Conservation (phyloP, 2,113 vertebrate genomes). For the Nibea coibor region DNA sequence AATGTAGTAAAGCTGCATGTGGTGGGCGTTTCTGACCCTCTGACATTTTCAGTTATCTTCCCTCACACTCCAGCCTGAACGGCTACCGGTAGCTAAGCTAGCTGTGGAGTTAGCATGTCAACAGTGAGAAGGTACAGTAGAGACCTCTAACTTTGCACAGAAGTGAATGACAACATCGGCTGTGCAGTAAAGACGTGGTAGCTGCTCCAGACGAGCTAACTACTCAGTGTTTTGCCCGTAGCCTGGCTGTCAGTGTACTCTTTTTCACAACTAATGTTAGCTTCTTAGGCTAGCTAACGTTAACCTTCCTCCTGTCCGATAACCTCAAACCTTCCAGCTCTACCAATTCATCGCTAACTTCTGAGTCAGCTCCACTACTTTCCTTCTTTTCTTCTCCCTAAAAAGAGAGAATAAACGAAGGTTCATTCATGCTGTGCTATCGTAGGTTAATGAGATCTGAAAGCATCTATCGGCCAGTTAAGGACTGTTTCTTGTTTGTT, state of each 20-base stretch:
- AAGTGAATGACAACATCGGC: not conserved
- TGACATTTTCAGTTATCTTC: not conserved
- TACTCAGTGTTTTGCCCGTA: not conserved
- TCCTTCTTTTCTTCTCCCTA: constrained; percentile 99
- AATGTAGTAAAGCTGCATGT: not conserved
- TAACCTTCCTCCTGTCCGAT: constrained; percentile 60
- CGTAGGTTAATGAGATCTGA: constrained; percentile 63
- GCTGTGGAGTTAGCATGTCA: constrained; percentile 43
- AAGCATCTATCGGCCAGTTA: constrained; percentile 67
- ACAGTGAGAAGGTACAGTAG: constrained; percentile 11
- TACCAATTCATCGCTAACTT: constrained; percentile 91
- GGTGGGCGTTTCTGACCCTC: constrained; percentile 33
- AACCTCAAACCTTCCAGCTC: constrained; percentile 79
- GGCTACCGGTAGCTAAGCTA: constrained; percentile 33
- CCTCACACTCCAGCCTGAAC: not conserved
- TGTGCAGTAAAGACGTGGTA: not conserved
- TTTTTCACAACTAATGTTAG: constrained; percentile 31
- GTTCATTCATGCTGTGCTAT: constrained; percentile 84
- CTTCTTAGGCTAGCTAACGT: constrained; percentile 45
- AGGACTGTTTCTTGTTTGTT: constrained; percentile 58
- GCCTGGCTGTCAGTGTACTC: not conserved
- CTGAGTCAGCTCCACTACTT: constrained; percentile 96
- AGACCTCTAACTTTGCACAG: not conserved
- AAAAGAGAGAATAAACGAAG: constrained; percentile 96
- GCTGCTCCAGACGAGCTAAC: not conserved